These are phyloP conservation scores for Notocelia uddmanniana DNA, from an alignment of 2,888 invertebrate species.

Conservation along the genomic window DNA sequence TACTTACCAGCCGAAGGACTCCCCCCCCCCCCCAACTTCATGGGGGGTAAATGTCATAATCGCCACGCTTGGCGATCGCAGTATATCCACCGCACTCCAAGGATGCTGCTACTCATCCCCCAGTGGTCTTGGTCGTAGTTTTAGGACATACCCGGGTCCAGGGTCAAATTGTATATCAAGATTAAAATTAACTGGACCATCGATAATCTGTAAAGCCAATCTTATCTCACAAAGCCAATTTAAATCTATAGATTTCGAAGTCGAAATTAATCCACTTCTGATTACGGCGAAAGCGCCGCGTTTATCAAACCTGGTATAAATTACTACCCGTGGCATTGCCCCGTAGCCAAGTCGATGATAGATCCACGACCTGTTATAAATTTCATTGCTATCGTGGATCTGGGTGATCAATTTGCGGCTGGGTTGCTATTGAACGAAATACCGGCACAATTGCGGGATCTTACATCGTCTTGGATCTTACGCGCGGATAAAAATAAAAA, in stretches of 20 bases:
- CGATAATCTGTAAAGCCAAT: conserved; percentile 7
- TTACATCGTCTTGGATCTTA: background rate
- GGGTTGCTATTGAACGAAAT: conserved; percentile 33
- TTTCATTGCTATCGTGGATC: conserved; percentile 82
- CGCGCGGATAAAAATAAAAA: conserved; percentile 12
- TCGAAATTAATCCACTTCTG: conserved; percentile 35
- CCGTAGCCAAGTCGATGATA: conserved; percentile 75
- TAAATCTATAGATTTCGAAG: conserved; percentile 26
- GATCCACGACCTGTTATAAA: conserved; percentile 83
- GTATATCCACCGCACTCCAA: too few relatives aligned
- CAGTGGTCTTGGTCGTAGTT: too few relatives aligned
- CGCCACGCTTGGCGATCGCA: too few relatives aligned
- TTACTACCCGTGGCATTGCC: conserved; percentile 61
- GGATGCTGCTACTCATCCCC: too few relatives aligned
- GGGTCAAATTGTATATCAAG: conserved; percentile 24
- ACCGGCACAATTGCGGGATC: conserved; percentile 10
- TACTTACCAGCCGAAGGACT: too few relatives aligned
- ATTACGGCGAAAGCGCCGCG: conserved; percentile 50
- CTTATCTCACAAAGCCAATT: conserved; percentile 47
- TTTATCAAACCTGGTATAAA: conserved; percentile 60
- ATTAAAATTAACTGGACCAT: conserved; percentile 29
- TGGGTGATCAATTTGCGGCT: conserved; percentile 77
- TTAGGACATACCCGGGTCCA: too few relatives aligned
- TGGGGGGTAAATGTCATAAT: too few relatives aligned
- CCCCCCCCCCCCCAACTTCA: too few relatives aligned